Conservation (phyloP, 1,140 invertebrate genomes). For the Aricia agestis region DNA sequence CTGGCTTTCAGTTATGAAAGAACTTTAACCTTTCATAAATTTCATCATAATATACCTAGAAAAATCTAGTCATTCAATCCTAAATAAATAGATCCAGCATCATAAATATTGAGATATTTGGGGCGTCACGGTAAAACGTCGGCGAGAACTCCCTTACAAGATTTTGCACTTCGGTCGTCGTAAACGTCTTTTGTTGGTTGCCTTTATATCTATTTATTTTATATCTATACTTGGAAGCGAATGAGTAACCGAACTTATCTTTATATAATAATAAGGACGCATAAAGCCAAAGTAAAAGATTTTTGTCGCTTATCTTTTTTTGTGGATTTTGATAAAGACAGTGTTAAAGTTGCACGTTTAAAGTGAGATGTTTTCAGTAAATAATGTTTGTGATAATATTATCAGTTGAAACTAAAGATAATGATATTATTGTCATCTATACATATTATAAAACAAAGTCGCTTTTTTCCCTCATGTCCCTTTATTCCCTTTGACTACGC, state of each 20-base stretch:
- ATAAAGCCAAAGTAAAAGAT: not conserved
- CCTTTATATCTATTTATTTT: not conserved
- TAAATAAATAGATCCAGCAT: not conserved
- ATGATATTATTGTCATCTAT: no score
- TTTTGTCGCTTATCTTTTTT: not conserved
- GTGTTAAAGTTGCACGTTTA: no score
- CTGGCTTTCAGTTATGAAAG: not conserved
- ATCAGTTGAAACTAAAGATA: no score
- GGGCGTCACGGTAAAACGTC: slow-evolving; percentile 10
- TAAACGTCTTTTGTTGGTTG: slow-evolving; percentile 54
- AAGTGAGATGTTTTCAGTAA: no score
- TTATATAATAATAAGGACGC: not conserved
- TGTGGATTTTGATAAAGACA: not conserved
- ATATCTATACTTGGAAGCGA: not conserved
- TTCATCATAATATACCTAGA: not conserved
- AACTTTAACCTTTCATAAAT: not conserved
- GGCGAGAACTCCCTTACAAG: slow-evolving; percentile 36
- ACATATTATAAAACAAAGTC: no score
- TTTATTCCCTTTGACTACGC: no score
- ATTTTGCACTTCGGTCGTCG: slow-evolving; percentile 53
- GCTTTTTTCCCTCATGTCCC: no score
- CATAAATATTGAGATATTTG: slow-evolving; percentile 17
- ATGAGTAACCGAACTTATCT: not conserved
- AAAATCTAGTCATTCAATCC: not conserved
- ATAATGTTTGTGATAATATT: no score